Conservation (phyloP, 1,140 invertebrate species). For the Anthonomus grandis region DNA sequence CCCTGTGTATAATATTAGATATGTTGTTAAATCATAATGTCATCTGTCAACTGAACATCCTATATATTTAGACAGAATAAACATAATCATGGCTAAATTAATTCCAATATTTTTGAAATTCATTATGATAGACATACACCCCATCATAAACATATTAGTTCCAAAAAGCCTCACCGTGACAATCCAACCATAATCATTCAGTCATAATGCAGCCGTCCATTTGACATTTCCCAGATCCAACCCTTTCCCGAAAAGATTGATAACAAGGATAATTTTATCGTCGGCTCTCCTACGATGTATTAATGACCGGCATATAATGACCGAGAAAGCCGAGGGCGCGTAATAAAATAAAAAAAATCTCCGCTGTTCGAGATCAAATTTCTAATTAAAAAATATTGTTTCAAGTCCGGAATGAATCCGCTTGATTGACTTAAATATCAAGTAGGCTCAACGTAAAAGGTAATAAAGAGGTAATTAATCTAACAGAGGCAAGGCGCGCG, state of each 20-base stretch:
- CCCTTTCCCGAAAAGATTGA: constrained; percentile 11
- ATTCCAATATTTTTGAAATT: no score
- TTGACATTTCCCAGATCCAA: not conserved
- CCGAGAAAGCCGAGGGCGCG: constrained; percentile 8
- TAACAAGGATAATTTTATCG: constrained; percentile 5
- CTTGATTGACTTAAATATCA: constrained; percentile 23
- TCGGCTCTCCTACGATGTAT: constrained; percentile 1
- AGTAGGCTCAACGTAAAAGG: constrained; percentile 26
- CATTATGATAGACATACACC: no score
- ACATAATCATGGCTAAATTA: no score
- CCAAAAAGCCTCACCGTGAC: no score
- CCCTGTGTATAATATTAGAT: no score
- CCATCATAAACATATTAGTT: no score
- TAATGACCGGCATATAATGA: constrained; percentile 17
- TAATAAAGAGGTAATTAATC: constrained; percentile 28
- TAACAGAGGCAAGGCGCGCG: constrained; percentile 24
- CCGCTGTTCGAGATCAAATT: constrained; percentile 21
- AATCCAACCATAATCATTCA: not conserved
- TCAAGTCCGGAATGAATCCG: constrained; percentile 18
- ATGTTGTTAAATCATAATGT: no score
- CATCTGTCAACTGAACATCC: no score
- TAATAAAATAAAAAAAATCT: constrained; percentile 22
- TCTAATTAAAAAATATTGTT: constrained; percentile 26
- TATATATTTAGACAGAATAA: no score
- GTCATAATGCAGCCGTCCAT: not conserved